A percentile compares a stretch with the other conserved stretches of the same genome.
Evolutionary conservation across 2,113 vertebrate species (phyloP).

Genomic region (Cettia cetti): DNA sequence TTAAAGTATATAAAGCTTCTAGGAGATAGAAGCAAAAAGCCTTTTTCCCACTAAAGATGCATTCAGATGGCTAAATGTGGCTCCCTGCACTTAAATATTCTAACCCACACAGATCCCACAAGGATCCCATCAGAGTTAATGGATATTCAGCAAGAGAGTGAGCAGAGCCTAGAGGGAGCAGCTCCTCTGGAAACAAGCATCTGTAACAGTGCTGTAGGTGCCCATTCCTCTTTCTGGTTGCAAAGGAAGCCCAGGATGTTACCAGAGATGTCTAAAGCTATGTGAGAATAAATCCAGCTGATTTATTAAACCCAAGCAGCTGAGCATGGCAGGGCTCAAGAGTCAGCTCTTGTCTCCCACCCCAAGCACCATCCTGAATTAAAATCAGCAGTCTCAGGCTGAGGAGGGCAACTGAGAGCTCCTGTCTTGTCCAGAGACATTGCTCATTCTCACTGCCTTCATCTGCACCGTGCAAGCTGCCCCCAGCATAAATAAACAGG

Average conservation of each 20-base stretch:
- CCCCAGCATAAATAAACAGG: not conserved
- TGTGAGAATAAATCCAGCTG: not conserved
- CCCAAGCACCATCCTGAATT: accelerated
- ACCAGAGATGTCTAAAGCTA: not conserved
- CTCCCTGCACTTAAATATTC: not conserved
- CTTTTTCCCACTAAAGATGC: not conserved
- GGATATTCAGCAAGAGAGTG: not conserved
- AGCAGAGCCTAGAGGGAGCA: not conserved
- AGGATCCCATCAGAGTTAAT: not conserved
- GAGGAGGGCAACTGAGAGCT: not conserved
- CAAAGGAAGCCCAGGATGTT: not conserved
- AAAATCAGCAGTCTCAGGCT: not conserved
- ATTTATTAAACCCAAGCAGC: not conserved
- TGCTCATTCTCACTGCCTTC: not conserved
- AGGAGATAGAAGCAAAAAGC: not conserved
- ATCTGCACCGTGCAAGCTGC: not conserved
- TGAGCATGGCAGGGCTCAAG: not conserved
- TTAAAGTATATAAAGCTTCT: not conserved
- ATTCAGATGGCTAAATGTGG: not conserved
- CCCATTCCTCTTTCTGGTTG: not conserved
- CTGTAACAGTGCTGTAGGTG: not conserved
- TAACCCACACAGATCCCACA: not conserved
- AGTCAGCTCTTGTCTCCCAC: not conserved
- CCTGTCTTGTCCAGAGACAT: not conserved
- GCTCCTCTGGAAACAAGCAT: not conserved